Conservation (phyloP, 2,113 vertebrate genomes). For the Corynorhinus townsendii region DNA sequence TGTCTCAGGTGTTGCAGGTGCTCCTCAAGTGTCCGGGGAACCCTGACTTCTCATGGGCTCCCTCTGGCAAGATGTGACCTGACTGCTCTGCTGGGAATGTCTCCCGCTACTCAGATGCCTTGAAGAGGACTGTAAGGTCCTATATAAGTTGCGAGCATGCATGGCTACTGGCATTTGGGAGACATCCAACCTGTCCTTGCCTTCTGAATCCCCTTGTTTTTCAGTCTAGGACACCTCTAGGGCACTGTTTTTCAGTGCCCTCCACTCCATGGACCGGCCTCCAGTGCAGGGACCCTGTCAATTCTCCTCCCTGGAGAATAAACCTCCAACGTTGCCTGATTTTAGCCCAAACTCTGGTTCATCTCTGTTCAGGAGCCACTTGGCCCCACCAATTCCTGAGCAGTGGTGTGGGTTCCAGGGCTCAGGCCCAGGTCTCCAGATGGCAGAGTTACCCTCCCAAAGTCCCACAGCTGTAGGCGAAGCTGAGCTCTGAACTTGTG, state of each 20-base stretch:
- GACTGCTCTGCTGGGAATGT: not conserved
- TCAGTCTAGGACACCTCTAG: not conserved
- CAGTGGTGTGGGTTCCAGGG: accelerated
- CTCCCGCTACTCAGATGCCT: not conserved
- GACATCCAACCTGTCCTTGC: accelerated
- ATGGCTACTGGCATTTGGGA: not conserved
- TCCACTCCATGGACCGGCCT: not conserved
- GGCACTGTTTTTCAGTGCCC: too few relatives aligned
- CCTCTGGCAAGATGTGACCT: not conserved
- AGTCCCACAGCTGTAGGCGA: not conserved
- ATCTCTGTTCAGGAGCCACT: not conserved
- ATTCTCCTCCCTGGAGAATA: not conserved
- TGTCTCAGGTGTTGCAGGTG: not conserved
- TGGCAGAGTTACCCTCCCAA: not conserved
- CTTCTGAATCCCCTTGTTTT: accelerated
- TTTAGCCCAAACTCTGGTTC: not conserved
- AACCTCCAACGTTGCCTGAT: not conserved
- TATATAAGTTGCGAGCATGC: too few relatives aligned
- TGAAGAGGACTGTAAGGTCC: too few relatives aligned
- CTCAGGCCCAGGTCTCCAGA: not conserved
- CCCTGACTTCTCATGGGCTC: not conserved
- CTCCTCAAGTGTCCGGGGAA: not conserved
- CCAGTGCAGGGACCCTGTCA: not conserved
- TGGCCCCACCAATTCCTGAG: not conserved
- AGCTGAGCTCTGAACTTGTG: not conserved